phyloP scores from a whole-genome alignment of 1,140 invertebrate species.

The Eueides isabella region DNA sequence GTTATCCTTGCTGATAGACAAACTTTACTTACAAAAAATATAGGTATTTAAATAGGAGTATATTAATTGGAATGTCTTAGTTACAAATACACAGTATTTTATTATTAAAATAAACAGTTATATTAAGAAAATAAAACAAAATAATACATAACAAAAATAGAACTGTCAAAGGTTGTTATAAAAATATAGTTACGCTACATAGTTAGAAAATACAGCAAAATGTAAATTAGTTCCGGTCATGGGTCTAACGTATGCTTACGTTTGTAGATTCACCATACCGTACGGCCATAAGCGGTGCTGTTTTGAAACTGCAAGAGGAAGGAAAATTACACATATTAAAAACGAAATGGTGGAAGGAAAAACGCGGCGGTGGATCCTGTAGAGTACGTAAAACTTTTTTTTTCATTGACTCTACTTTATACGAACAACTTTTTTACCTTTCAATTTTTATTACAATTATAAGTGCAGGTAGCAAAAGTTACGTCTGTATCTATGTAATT shows the following conservation, averaged over 20 bases:
- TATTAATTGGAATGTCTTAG: neutral
- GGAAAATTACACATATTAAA: constrained; percentile 95
- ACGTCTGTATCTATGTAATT: neutral
- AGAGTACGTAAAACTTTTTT: constrained; percentile 83
- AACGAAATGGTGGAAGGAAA: constrained; percentile 98
- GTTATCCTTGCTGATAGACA: neutral
- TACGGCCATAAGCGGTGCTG: constrained; percentile 93
- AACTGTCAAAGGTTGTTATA: neutral
- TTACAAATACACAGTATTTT: neutral
- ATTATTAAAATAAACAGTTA: neutral
- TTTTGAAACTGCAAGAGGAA: constrained; percentile 96
- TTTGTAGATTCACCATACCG: constrained; percentile 92
- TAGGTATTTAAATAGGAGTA: neutral
- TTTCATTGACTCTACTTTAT: constrained; percentile 18
- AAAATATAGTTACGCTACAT: constrained; percentile 4
- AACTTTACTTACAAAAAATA: neutral
- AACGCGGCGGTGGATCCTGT: constrained; percentile 91
- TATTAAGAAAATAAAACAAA: neutral
- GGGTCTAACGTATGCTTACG: constrained; percentile 29
- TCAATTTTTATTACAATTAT: constrained; percentile 1
- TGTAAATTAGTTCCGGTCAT: constrained; percentile 34
- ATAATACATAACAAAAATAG: neutral
- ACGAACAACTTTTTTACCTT: constrained; percentile 9
- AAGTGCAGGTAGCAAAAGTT: neutral
- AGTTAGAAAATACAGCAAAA: constrained; percentile 8